phyloP scores from a whole-genome alignment of 2,797 vertebrate genomes.

The Picus viridis region DNA sequence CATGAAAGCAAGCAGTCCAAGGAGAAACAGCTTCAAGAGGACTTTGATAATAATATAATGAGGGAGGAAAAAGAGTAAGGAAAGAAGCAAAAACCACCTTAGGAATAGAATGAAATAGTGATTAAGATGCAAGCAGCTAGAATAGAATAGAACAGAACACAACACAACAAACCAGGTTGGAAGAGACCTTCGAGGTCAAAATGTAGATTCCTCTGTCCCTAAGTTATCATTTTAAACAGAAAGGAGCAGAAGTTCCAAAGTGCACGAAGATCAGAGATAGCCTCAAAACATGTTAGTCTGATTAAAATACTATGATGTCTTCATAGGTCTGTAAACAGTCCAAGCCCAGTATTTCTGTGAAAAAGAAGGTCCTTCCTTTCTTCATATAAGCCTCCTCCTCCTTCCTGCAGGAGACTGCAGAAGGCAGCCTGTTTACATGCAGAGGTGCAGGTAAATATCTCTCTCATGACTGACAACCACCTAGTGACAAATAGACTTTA shows the following conservation, averaged over 20 bases:
- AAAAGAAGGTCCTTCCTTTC: background rate
- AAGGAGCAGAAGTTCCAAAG: background rate
- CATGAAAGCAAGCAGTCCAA: conserved; percentile 18
- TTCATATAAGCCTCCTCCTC: background rate
- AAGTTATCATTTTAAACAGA: background rate
- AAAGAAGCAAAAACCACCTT: background rate
- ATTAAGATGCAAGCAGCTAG: background rate
- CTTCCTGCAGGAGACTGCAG: background rate
- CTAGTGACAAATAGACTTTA: background rate
- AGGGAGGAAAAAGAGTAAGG: background rate
- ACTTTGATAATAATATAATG: background rate
- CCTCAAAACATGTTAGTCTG: background rate
- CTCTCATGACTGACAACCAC: background rate
- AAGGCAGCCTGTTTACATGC: background rate
- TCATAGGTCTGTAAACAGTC: background rate
- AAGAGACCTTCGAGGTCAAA: background rate
- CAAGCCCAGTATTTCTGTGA: background rate
- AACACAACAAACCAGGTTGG: no score
- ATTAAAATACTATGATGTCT: background rate
- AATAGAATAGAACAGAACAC: no score
- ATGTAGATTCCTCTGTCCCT: background rate
- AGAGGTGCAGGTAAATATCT: background rate
- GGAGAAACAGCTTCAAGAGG: conserved; percentile 9
- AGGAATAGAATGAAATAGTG: background rate
- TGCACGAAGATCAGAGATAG: background rate